Evolutionary conservation across 2,113 vertebrate genomes (phyloP).

Genomic region (Apodemus sylvaticus): DNA sequence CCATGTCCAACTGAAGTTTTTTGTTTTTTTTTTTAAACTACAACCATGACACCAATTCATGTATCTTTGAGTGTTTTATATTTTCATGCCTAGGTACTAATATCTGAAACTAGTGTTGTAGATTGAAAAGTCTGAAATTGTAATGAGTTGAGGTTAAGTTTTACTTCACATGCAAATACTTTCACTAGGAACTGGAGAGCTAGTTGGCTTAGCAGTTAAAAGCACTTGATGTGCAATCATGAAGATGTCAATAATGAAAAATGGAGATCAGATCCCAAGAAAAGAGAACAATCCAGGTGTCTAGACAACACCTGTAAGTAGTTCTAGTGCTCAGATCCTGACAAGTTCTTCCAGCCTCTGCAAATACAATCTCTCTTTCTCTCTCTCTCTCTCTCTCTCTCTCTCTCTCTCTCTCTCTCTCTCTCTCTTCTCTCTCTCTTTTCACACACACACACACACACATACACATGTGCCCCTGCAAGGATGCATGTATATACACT

Average conservation of each 20-base stretch:
- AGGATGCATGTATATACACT: not conserved
- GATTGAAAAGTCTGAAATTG: not conserved
- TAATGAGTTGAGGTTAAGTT: not conserved
- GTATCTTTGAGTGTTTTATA: not conserved
- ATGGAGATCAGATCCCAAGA: not conserved
- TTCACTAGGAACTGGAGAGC: not conserved
- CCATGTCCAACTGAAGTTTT: not conserved
- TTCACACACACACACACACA: not conserved
- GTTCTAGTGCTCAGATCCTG: not conserved
- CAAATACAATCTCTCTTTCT: no score
- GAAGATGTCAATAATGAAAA: not conserved
- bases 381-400: no score
- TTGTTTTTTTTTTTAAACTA: not conserved
- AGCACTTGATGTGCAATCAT: not conserved
- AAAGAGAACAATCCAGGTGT: not conserved
- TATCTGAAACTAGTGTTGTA: not conserved
- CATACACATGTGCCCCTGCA: not conserved
- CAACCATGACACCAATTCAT: not conserved
- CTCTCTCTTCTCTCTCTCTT: no score
- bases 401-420: no score
- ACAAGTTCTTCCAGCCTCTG: not conserved
- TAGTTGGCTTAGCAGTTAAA: not conserved
- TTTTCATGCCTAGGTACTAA: not conserved
- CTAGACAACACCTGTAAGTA: not conserved
- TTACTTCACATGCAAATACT: not conserved